Base-by-base conservation (phyloP, 2,113 vertebrate species). In the Heterotis niloticus region DNA sequence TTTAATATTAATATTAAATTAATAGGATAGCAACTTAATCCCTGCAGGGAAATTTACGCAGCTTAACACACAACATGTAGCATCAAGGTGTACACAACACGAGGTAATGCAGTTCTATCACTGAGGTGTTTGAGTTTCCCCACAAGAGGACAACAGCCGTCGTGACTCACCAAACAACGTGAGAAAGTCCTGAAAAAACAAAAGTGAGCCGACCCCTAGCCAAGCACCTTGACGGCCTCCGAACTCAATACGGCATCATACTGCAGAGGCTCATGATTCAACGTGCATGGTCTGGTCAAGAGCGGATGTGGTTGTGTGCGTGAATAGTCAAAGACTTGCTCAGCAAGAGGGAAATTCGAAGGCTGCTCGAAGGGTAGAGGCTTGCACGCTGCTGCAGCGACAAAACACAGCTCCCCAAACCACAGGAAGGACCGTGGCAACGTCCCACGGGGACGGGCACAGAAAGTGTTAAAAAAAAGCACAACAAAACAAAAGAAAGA, bases 361-460 rank as follows among this genome's bases (percentile, higher is more conserved):
- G 51, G 65, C 0, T 11, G 65, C 16, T n/a, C 54, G 80, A 74
- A 34, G 44, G 24, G 18, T 83, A 86, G 82, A 88, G 81, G 76
- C 83, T 83, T 82, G 80, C 75, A 83, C 82, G 81, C 83, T 77
- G 20, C 64, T 87, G 85, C 84, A 82, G 82, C 85, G 81, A 80
- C 87, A 74, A 86, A 78, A 85, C 81, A 79, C 14, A 51, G 84
- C 84, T 85, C 81, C 80, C 83, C 80, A 80, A 92, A 91, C 90
- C 91, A 91, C 90, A 91, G 88, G 88, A 91, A 91, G 84, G 85
- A 82, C 74, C 83, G 83, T 87, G 88, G 81, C 87, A 89, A 90
- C 83, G 78, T n/a, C 18, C 84, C 81, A 88, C 87, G 82, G 26
- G 51, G 79, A 79, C 80, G 80, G 84, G 84, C 84, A 76, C 82